These are phyloP conservation scores for Cirrhinus mrigala DNA, from an alignment of 2,797 vertebrate genomes.

Conservation along the genomic window DNA sequence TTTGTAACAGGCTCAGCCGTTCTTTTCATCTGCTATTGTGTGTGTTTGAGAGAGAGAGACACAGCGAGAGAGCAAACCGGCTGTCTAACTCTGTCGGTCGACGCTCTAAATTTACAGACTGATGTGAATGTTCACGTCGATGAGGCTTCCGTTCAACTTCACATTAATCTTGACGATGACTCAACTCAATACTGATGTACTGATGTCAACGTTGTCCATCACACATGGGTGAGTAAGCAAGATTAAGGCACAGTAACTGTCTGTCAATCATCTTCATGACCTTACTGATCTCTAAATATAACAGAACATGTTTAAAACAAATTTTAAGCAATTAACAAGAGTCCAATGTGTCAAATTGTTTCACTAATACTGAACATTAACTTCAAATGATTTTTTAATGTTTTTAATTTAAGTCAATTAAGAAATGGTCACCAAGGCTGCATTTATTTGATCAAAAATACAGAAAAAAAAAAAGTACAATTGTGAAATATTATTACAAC, in stretches of 20 bases:
- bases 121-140: neutral
- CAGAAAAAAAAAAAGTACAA: neutral
- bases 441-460: neutral
- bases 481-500: neutral
- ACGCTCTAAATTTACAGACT: neutral
- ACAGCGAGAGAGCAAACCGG: neutral
- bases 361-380: neutral
- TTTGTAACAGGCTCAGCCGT: slow-evolving; percentile 75
- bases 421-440: neutral
- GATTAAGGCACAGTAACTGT: neutral
- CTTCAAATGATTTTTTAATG: neutral
- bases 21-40: slow-evolving; percentile 70
- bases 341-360: neutral
- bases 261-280: neutral
- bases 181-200: neutral
- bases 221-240: neutral
- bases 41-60: neutral
- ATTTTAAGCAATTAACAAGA: neutral
- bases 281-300: neutral
- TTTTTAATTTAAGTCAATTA: neutral
- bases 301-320: neutral
- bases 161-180: neutral
- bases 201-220: neutral
- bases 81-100: neutral
- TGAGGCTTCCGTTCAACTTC: neutral